phyloP scores from a whole-genome alignment of 1,140 invertebrate genomes.

The Drosophila biarmipes region DNA sequence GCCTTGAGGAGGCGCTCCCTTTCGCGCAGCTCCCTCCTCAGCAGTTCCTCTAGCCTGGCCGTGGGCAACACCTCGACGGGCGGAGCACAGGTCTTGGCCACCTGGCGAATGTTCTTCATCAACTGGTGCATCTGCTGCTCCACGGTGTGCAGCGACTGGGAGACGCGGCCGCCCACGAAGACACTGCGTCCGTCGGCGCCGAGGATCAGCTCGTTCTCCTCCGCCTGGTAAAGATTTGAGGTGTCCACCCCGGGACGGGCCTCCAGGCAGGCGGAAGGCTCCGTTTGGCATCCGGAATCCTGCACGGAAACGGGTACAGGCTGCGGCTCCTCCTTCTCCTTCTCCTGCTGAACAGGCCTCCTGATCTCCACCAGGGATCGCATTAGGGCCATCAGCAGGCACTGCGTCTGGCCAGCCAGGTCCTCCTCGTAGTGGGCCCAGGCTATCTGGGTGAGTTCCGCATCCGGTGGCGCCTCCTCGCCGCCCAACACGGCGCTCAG shows the following conservation, averaged over 20 bases:
- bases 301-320: background rate
- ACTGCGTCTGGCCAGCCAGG: slow-evolving; percentile 33
- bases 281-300: background rate
- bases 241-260: slow-evolving; percentile 22
- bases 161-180: slow-evolving; percentile 48
- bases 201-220: slow-evolving; percentile 27
- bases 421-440: slow-evolving; percentile 39
- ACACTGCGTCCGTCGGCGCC: slow-evolving; percentile 34
- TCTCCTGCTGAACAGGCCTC: background rate
- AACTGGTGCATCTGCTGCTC: slow-evolving; percentile 35
- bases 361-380: slow-evolving; percentile 39
- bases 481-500: slow-evolving; percentile 44
- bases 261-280: background rate
- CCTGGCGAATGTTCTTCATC: slow-evolving; percentile 26
- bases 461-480: background rate
- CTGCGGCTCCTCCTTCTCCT: background rate
- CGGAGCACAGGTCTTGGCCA: slow-evolving; percentile 51
- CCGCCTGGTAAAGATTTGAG: slow-evolving; percentile 15
- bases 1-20: slow-evolving; percentile 36
- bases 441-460: background rate
- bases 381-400: slow-evolving; percentile 54
- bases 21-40: slow-evolving; percentile 38
- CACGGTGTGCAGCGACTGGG: slow-evolving; percentile 40
- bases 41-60: slow-evolving; percentile 27
- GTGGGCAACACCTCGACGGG: slow-evolving; percentile 51